Conservation (phyloP, 2,888 invertebrate genomes). For the Ichneumoninae sp. region DNA sequence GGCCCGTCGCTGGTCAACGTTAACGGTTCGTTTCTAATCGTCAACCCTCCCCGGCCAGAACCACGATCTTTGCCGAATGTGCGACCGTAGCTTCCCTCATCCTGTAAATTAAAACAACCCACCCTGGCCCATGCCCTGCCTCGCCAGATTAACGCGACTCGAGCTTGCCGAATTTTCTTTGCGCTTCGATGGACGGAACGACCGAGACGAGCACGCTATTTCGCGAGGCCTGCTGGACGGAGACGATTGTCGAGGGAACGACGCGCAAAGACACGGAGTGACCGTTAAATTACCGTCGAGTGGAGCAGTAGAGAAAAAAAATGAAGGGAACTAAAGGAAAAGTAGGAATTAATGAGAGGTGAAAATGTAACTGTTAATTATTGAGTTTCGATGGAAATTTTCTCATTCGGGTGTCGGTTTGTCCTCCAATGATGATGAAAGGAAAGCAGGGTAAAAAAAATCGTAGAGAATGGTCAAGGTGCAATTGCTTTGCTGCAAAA, state of each 20-base stretch:
- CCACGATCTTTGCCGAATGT: background rate
- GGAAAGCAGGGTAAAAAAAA: background rate
- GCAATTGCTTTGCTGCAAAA: no score
- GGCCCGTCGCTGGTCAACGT: constrained; percentile 85
- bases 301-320: background rate
- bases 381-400: background rate
- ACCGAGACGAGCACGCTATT: constrained; percentile 63
- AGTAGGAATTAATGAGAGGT: background rate
- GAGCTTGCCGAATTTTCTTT: constrained; percentile 41
- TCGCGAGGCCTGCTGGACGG: background rate
- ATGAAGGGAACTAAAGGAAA: background rate
- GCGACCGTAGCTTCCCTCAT: constrained; percentile 16
- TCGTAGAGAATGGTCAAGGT: no score
- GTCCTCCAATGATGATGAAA: background rate
- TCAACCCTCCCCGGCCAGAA: constrained; percentile 1
- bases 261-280: no score
- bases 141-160: constrained; percentile 31
- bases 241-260: no score
- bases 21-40: constrained; percentile 82
- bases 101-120: constrained; percentile 14
- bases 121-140: constrained; percentile 6
- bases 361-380: background rate
- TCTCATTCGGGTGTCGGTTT: background rate
- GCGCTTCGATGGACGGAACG: constrained; percentile 74
- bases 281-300: background rate